A percentile compares a stretch with the other conserved stretches of the same genome.
phyloP scores from a whole-genome alignment of 2,888 invertebrate genomes.

The Clistopyga incitator region DNA sequence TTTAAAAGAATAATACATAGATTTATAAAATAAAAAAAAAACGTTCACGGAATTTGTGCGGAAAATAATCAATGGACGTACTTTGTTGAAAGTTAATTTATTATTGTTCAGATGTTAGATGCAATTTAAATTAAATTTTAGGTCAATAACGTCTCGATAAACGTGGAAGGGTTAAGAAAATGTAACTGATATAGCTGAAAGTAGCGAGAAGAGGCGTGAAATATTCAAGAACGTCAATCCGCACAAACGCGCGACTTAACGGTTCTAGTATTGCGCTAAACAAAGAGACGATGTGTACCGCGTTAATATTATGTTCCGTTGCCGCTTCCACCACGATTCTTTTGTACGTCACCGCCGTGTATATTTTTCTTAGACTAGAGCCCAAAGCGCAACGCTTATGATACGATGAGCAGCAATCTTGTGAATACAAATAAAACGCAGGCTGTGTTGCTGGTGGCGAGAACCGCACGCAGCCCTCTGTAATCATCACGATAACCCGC shows the following conservation, averaged over 20 bases:
- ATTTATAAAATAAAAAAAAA: neutral
- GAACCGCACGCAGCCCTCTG: neutral
- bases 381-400: slow-evolving; percentile 71
- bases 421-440: slow-evolving; percentile 63
- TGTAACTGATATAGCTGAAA: slow-evolving; percentile 9
- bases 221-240: slow-evolving; percentile 49
- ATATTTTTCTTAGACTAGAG: slow-evolving; percentile 76
- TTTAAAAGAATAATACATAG: neutral
- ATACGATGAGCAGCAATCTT: slow-evolving; percentile 71
- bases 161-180: slow-evolving; percentile 14
- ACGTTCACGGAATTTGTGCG: too few relatives aligned
- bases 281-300: slow-evolving; percentile 56
- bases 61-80: neutral
- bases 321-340: slow-evolving; percentile 68
- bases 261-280: slow-evolving; percentile 58
- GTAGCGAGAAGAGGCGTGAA: slow-evolving; percentile 14
- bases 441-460: slow-evolving; percentile 18
- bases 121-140: neutral
- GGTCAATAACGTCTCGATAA: neutral
- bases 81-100: too few relatives aligned
- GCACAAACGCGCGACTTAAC: slow-evolving; percentile 45
- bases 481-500: slow-evolving; percentile 23
- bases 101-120: neutral
- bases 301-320: slow-evolving; percentile 64
- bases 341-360: slow-evolving; percentile 74